A percentile compares a stretch with the other conserved stretches of the same genome.
These are phyloP conservation scores for Rhinopithecus roxellana DNA, from an alignment of 2,113 vertebrate species.

Conservation along the genomic window DNA sequence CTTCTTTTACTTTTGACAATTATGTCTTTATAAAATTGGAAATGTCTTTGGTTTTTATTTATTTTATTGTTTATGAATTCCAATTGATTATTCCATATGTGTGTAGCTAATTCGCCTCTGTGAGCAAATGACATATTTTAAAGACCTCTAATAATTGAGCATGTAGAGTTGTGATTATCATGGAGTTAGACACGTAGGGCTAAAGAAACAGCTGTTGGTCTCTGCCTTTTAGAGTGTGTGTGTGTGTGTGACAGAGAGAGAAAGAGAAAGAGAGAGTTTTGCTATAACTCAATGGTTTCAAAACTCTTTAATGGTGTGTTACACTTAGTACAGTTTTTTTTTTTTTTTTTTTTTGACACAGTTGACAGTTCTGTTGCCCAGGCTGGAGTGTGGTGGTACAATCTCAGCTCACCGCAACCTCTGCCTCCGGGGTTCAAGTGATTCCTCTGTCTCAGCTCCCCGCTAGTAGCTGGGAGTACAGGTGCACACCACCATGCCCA, in stretches of 20 bases:
- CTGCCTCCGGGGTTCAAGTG: too few species aligned
- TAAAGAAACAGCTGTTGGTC: accelerated
- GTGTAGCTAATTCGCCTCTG: background rate
- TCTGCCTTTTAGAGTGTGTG: background rate
- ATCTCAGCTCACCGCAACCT: too few species aligned
- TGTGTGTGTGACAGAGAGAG: background rate
- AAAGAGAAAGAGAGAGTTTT: background rate
- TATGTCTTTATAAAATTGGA: background rate
- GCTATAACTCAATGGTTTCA: background rate
- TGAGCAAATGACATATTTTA: background rate
- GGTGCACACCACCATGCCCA: too few species aligned
- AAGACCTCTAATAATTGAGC: background rate
- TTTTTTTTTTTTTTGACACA: too few species aligned
- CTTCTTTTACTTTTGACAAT: background rate
- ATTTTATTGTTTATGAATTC: background rate
- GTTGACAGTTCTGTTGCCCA: too few species aligned
- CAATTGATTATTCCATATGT: background rate
- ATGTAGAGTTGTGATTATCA: background rate
- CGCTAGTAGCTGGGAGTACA: too few species aligned
- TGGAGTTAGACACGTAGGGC: accelerated
- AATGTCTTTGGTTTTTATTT: background rate
- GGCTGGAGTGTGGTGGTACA: too few species aligned
- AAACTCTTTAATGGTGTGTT: background rate
- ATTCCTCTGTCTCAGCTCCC: too few species aligned
- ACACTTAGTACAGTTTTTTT: too few species aligned